Conservation (phyloP, 2,113 vertebrate species). For the Hippolais icterina region DNA sequence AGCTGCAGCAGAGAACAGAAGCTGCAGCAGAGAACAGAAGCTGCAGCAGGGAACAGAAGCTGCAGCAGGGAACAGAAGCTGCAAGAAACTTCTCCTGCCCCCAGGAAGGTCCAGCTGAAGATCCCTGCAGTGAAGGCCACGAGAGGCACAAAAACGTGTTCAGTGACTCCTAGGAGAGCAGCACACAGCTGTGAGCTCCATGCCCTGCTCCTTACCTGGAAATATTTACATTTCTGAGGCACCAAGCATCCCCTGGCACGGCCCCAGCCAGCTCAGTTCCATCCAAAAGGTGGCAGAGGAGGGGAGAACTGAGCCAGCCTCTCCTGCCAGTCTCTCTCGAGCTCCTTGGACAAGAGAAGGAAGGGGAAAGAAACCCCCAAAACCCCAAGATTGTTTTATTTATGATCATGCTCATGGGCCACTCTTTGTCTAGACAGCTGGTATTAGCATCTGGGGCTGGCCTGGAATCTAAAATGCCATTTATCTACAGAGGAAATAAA, state of each 20-base stretch:
- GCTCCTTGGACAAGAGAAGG: background rate
- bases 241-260: background rate
- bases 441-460: conserved; percentile 62
- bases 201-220: background rate
- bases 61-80: background rate
- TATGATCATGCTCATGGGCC: conserved; percentile 51
- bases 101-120: background rate
- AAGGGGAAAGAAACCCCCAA: background rate
- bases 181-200: too few species aligned
- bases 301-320: background rate
- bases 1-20: background rate
- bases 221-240: background rate
- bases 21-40: background rate
- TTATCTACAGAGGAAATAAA: conserved; percentile 61
- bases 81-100: background rate
- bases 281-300: background rate
- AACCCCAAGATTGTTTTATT: conserved; percentile 64
- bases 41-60: background rate
- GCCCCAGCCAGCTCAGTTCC: background rate
- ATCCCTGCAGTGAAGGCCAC: background rate
- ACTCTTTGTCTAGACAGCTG: conserved; percentile 78
- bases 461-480: conserved; percentile 58
- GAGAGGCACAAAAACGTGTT: background rate
- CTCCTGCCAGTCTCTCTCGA: background rate
- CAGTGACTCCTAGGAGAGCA: background rate